A percentile compares a stretch with the other conserved stretches of the same genome.
These are phyloP conservation scores for Hyles vespertilio DNA, from an alignment of 1,140 invertebrate species.

Conservation along the genomic window DNA sequence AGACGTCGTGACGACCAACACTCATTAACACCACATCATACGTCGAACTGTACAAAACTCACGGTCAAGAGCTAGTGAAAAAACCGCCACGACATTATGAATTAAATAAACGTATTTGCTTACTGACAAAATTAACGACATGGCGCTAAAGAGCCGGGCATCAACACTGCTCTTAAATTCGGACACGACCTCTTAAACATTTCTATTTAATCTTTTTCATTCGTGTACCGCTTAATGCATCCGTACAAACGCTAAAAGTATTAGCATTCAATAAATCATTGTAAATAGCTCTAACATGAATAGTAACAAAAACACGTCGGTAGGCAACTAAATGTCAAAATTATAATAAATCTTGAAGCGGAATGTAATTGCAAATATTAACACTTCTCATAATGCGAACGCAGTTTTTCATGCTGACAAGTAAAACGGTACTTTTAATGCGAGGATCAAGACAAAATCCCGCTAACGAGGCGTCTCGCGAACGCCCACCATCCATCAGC, in stretches of 20 bases:
- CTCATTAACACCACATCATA: background rate
- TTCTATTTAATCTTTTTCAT: no score
- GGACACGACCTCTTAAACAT: no score
- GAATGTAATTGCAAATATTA: no score
- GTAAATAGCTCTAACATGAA: no score
- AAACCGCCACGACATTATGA: constrained; percentile 2
- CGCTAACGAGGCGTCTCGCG: constrained; percentile 1
- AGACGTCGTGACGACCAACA: background rate
- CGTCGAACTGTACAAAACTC: background rate
- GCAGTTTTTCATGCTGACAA: background rate
- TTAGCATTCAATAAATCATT: no score
- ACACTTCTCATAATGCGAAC: background rate
- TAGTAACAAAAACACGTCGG: no score
- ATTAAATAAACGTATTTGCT: constrained; percentile 1
- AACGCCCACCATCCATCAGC: constrained; percentile 2
- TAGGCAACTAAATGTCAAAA: no score
- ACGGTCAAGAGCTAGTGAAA: background rate
- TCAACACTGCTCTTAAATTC: no score
- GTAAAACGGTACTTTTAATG: constrained; percentile 1
- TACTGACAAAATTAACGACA: constrained; percentile 2
- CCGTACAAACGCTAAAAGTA: no score
- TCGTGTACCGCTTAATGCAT: no score
- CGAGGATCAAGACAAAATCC: background rate
- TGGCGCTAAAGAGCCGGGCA: background rate
- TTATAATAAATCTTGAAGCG: no score